Base-by-base conservation (phyloP, 2,888 invertebrate species). In the Phrixothrix hirtus region DNA sequence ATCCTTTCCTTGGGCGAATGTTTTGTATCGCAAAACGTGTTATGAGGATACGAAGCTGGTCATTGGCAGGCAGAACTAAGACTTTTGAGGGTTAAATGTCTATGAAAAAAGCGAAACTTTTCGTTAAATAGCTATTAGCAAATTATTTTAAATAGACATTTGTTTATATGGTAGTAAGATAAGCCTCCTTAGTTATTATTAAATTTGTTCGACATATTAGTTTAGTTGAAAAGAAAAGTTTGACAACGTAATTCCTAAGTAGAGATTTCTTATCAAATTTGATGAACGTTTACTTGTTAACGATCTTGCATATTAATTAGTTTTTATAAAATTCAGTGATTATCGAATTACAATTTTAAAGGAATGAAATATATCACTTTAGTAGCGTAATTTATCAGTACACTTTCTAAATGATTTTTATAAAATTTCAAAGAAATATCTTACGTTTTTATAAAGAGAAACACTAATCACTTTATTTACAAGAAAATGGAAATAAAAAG, bases 1-100 rank as follows among this genome's bases (percentile, higher is more conserved):
- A 39, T 51, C 21, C 26, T 53, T 29, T 41, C 37, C 15, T 43
- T 53, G 53, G 53, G 12, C 53, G 53, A 21, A 37, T 47, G 47
- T 36, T 34, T 7, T 42, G 53, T 53, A 53, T 53, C 41, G 36
- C 53, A 42, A 43, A 53, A 47, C 53, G 53, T 53, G 53, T 47
- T 53, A 53, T 53, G 43, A 47, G 42, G 53, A 47, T 42, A 42
- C 42, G 36, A 41, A 53, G 32, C 30, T 36, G 46, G 53, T 47
- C 53, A 42, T 46, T 53, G 42, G 46, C 32, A 53, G 36, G 39
- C 45, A 41, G 31, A 36, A 45, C 45, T 39, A 15, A 39, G 30
- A 45, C 39, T 29, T 45, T 30, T 39, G n/a, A 29, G 45, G 39
- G 34, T 11, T 15, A 39, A 47, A 39, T 16, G 13, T 15, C 34